phyloP scores from a whole-genome alignment of 1,140 invertebrate genomes.

The Hycleus cichorii region DNA sequence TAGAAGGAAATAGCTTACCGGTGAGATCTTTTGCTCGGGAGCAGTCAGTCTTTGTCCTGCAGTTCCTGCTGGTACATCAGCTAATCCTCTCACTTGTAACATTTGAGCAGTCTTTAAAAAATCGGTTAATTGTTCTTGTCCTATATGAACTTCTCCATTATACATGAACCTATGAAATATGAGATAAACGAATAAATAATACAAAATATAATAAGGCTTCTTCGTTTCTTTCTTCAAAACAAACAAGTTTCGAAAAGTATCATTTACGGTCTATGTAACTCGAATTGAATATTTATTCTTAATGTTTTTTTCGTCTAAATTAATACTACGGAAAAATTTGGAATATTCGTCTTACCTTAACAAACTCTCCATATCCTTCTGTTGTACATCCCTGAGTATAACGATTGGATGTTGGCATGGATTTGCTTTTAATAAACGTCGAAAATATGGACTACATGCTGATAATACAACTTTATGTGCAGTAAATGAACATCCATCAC shows the following conservation, averaged over 20 bases:
- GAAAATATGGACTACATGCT: constrained; percentile 87
- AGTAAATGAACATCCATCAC: constrained; percentile 78
- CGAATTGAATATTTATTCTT: background rate
- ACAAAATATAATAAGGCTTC: background rate
- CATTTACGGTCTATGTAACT: background rate
- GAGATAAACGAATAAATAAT: background rate
- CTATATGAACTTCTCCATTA: constrained; percentile 87
- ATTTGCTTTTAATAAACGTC: constrained; percentile 81
- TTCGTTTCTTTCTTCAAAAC: constrained; percentile 4
- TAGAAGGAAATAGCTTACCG: constrained; percentile 28
- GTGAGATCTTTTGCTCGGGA: constrained; percentile 49
- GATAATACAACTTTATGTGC: constrained; percentile 89
- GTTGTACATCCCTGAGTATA: constrained; percentile 79
- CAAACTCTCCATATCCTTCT: constrained; percentile 83
- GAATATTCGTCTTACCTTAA: constrained; percentile 50
- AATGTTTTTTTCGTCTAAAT: background rate
- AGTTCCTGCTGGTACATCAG: constrained; percentile 60
- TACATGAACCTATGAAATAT: constrained; percentile 74
- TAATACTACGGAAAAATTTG: too few species aligned
- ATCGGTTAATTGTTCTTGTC: constrained; percentile 79
- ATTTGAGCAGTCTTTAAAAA: constrained; percentile 86
- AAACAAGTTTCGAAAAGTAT: constrained; percentile 3
- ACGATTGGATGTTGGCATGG: constrained; percentile 92
- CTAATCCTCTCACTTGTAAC: constrained; percentile 81
- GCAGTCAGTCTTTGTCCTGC: constrained; percentile 46